Evolutionary conservation across 2,888 invertebrate species (phyloP), one percentile per base, ranked within the genome.

Genomic region (Chymomyza caudatula): DNA sequence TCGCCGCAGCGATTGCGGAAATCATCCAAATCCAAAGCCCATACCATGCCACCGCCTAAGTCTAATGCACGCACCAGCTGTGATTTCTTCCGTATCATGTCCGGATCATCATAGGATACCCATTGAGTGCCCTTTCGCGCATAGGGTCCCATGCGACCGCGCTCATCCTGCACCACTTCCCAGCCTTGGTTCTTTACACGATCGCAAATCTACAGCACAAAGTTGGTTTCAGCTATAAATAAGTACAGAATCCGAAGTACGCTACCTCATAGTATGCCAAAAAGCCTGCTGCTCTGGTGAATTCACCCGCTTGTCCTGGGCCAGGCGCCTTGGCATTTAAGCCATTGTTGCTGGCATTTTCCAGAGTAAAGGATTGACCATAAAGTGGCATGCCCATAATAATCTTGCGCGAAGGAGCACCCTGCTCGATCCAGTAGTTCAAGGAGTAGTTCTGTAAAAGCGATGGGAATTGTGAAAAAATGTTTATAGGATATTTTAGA

Each of bases 321-420:
- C 94, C 94, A 8, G 94, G 93, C 0, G 96, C 95, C 44, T 94
- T 94, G 0, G 94, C 92, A 85, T 96, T 96, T 3, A 97, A 90
- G 0, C 94, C 95, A 72, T 93, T 92, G 37, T 92, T 92, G 13
- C 92, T 91, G 42, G 92, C 91, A 80, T 93, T 92, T 57, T 92
- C 92, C 47, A 94, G 85, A 3, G 95, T 94, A 88, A 97, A 97
- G 0, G 96, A 94, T 87, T 97, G 97, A 0, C 97, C 97, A 86
- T 97, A 97, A 55, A 96, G 90, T 0, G 97, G 97, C 93, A 97
- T 95, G 37, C 96, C 97, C 95, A 97, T 95, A 0, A 97, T 93
- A 23, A 97, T 92, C 86, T 95, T 97, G 23, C 94, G 92, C 0
- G 95, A 92, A 0, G 96, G 94, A 0, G 96, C 96, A 13, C 97